Evolutionary conservation across 2,113 vertebrate genomes (phyloP), one percentile per base, ranked within the genome.

Genomic region (Ardeotis arabs): DNA sequence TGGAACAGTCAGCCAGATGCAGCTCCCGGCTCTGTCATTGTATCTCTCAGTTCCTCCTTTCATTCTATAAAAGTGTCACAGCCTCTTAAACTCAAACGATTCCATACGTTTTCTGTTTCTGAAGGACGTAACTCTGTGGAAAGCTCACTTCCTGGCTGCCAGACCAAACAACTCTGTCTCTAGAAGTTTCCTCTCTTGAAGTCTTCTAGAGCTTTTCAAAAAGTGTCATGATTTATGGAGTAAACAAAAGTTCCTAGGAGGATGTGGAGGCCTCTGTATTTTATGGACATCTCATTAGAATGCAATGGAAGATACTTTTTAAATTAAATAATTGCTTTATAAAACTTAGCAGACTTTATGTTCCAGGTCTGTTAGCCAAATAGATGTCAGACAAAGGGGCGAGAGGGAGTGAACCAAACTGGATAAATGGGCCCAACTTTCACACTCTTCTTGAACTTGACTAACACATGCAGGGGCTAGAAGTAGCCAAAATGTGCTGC

Each of bases 1-100:
- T 90, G 82, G 96, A 98, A 94, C 97, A 98, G 93, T 73, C 94
- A 97, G 94, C 96, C 95, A 85, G 62, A 59, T 90, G 93, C 75
- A 84, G 68, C 78, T 88, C 62, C 89, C 12, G 0, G 7, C 75
- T 78, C 68, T 64, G 88, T 92, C 78, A 47, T n/a, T 84, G 70
- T 59, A 56, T 60, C 89, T 94, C 73, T 95, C 49, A 59, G 64
- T 94, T 95, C 84, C 52, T 95, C 72, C 72, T 90, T 93, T 84
- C 87, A 20, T 96, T 88, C 96, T 86, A 93, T 93, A 95, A 94
- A 97, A 97, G 94, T 87, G 93, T 91, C 96, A 90, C 86, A 87
- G 39, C 70, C 82, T 95, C 92, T 97, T 91, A 97, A 94, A 86
- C 78, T 95, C 72, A 78, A 95, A 64, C 3, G 9, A 73, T 93